Conservation (phyloP, 2,797 vertebrate genomes). For the Propithecus deckenii region DNA sequence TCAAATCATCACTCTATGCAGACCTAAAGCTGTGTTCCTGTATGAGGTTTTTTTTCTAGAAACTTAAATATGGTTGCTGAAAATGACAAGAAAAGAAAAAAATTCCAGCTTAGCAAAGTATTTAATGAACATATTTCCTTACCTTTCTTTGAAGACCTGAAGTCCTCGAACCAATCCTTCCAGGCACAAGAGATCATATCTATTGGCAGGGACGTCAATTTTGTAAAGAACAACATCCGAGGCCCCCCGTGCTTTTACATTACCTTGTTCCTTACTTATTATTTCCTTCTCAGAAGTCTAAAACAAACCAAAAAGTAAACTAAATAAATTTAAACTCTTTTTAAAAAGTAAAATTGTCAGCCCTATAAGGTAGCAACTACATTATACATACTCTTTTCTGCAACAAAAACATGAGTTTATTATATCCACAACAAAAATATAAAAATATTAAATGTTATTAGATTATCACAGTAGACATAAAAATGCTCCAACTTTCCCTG, state of each 20-base stretch:
- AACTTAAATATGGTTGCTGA: neutral
- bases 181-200: conserved; percentile 98
- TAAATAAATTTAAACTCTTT: neutral
- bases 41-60: neutral
- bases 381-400: neutral
- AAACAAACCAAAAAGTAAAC: conserved; percentile 59
- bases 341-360: neutral
- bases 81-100: neutral
- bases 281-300: conserved; percentile 97
- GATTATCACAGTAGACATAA: neutral
- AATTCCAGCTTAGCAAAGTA: neutral
- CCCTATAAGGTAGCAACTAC: neutral
- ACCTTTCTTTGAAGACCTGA: conserved; percentile 98
- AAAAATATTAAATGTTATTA: neutral
- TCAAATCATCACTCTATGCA: neutral
- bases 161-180: conserved; percentile 96
- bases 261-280: conserved; percentile 95
- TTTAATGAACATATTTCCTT: conserved; percentile 42
- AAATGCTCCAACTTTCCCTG: neutral
- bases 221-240: conserved; percentile 95
- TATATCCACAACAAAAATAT: neutral
- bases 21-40: neutral
- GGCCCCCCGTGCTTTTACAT: conserved; percentile 91
- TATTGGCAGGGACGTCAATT: conserved; percentile 98
- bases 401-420: neutral